Conservation (phyloP, 92 coral and sea anemone genomes). For the Montipora capitata region DNA sequence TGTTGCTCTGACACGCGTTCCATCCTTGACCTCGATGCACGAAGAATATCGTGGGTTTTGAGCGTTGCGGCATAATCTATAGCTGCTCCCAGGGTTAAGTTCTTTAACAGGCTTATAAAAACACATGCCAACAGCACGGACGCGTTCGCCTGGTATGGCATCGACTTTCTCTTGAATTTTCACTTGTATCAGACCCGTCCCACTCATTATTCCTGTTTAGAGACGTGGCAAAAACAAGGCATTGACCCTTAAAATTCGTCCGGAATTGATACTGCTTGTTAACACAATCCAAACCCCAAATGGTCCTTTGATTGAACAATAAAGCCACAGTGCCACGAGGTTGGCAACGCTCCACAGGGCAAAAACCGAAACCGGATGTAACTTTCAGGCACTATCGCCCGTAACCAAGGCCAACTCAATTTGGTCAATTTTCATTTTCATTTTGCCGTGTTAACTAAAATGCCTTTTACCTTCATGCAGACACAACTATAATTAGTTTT, state of each 20-base stretch:
- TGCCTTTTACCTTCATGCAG: not conserved
- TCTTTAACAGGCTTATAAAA: slow-evolving; percentile 25
- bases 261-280: not conserved
- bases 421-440: no score
- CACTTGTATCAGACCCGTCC: slow-evolving; percentile 16
- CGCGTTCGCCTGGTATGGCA: slow-evolving; percentile 12
- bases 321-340: slow-evolving; percentile 16
- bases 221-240: not conserved
- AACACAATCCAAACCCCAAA: slow-evolving; percentile 4
- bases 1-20: slow-evolving; percentile 6
- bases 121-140: slow-evolving; percentile 32
- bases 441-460: slow-evolving; percentile 10
- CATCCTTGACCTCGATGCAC: slow-evolving; percentile 19
- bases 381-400: not conserved
- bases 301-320: slow-evolving; percentile 1
- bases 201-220: slow-evolving; percentile 7
- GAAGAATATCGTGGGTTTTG: no score
- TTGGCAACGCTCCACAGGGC: slow-evolving; percentile 9
- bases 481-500: slow-evolving; percentile 9
- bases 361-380: slow-evolving; percentile 5
- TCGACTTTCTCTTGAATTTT: slow-evolving; percentile 7
- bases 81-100: no score
- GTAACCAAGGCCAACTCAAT: no score
- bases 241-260: slow-evolving; percentile 6
- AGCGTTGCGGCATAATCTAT: no score